These are phyloP conservation scores for Digitonthophagus gazella DNA, from an alignment of 2,888 invertebrate species.

Conservation along the genomic window DNA sequence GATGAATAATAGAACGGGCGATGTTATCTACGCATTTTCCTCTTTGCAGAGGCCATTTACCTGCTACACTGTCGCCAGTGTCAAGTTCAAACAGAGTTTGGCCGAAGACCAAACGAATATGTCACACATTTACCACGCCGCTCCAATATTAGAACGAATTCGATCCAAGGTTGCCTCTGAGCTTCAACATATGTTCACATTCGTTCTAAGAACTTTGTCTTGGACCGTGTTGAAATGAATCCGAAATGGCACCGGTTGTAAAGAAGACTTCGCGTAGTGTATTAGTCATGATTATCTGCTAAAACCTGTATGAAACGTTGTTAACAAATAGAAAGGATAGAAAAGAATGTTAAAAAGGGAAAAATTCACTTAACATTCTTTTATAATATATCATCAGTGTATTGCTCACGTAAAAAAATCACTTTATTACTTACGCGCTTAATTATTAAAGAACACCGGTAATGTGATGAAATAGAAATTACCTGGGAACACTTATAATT, in stretches of 20 bases:
- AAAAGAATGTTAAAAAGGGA: too few relatives aligned
- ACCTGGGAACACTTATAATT: too few relatives aligned
- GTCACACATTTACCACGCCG: constrained; percentile 13
- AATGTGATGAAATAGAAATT: too few relatives aligned
- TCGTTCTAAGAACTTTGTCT: neutral
- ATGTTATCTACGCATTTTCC: constrained; percentile 3
- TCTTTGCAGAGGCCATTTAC: constrained; percentile 5
- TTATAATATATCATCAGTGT: too few relatives aligned
- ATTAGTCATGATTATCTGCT: neutral
- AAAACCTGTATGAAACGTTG: neutral
- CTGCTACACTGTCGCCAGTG: constrained; percentile 2
- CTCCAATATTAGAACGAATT: constrained; percentile 7
- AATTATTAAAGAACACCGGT: neutral
- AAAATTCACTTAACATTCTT: too few relatives aligned
- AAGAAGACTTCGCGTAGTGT: neutral
- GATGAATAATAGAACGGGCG: constrained; percentile 11
- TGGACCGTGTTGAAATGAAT: neutral
- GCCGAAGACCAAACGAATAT: constrained; percentile 10
- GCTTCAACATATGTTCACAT: neutral
- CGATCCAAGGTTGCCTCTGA: neutral
- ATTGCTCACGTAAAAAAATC: too few relatives aligned
- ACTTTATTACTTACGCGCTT: too few relatives aligned
- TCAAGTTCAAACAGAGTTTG: constrained; percentile 14
- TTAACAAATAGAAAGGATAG: too few relatives aligned
- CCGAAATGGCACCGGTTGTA: neutral